Conservation (phyloP, 2,113 vertebrate genomes). For the Thymallus thymallus region DNA sequence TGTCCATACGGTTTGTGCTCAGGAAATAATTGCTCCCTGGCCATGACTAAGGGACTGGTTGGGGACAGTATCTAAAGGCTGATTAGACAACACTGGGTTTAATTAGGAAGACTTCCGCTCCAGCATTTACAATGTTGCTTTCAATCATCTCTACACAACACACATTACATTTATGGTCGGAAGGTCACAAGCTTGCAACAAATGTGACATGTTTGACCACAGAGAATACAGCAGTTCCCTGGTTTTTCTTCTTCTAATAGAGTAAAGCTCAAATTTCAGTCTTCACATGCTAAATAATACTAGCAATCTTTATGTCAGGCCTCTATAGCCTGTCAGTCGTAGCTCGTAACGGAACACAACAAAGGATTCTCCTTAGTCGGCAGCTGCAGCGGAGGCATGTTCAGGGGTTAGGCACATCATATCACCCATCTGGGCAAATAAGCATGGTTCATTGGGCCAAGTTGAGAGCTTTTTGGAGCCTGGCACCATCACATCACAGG, state of each 20-base stretch:
- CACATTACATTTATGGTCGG: neutral
- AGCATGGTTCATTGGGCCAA: slow-evolving; percentile 33
- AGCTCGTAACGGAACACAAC: neutral
- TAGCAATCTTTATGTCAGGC: neutral
- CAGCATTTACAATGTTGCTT: neutral
- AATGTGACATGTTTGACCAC: neutral
- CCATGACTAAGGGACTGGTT: slow-evolving; percentile 7
- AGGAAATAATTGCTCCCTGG: neutral
- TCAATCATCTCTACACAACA: neutral
- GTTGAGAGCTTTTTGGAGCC: slow-evolving; percentile 26
- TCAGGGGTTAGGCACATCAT: slow-evolving; percentile 29
- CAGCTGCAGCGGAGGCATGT: neutral
- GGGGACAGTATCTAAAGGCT: neutral
- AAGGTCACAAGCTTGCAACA: neutral
- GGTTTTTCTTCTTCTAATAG: neutral
- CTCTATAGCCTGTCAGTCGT: neutral
- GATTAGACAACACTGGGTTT: neutral
- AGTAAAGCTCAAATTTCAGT: neutral
- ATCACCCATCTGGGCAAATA: slow-evolving; percentile 50
- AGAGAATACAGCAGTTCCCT: no score
- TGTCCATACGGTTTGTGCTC: neutral
- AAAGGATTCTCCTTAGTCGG: neutral
- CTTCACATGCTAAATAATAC: neutral
- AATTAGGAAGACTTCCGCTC: neutral
- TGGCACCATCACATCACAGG: slow-evolving; percentile 31